Evolutionary conservation across 2,113 vertebrate genomes (phyloP).

Genomic region (Maccullochella peelii): DNA sequence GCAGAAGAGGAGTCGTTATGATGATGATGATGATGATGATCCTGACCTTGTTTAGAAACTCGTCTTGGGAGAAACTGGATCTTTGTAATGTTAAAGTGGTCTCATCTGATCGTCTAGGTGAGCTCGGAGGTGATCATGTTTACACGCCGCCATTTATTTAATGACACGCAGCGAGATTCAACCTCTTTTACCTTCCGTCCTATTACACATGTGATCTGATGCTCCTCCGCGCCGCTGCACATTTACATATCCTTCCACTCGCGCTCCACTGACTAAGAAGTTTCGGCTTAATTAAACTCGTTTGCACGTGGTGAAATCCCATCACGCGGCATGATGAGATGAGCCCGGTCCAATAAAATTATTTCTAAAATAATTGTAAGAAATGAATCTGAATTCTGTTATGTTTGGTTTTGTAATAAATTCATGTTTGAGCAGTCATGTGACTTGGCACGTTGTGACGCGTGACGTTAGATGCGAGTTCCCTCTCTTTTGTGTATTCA

Average conservation of each 20-base stretch:
- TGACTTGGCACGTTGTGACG: too few relatives aligned
- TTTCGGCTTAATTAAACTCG: conserved; percentile 69
- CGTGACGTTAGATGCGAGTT: too few relatives aligned
- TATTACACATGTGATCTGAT: conserved; percentile 62
- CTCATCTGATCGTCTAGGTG: conserved; percentile 36
- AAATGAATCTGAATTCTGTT: too few relatives aligned
- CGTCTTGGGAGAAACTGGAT: neutral
- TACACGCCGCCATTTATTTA: conserved; percentile 44
- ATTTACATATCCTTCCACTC: conserved; percentile 61
- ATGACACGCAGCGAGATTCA: conserved; percentile 59
- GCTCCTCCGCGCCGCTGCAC: conserved; percentile 41
- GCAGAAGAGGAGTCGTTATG: neutral
- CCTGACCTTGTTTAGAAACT: conserved; percentile 12
- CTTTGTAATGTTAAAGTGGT: neutral
- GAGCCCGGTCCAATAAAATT: too few relatives aligned
- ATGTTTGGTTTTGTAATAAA: too few relatives aligned
- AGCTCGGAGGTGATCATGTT: conserved; percentile 48
- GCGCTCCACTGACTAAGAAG: conserved; percentile 56
- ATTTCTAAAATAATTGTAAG: too few relatives aligned
- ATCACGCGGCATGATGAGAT: conserved; percentile 65
- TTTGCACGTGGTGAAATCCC: conserved; percentile 63
- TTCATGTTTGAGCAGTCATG: too few relatives aligned
- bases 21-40: neutral
- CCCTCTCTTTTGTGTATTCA: too few relatives aligned
- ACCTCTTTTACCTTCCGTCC: conserved; percentile 58